These are phyloP conservation scores for Grammomys dolichurus DNA, from an alignment of 2,113 vertebrate genomes.

Conservation along the genomic window DNA sequence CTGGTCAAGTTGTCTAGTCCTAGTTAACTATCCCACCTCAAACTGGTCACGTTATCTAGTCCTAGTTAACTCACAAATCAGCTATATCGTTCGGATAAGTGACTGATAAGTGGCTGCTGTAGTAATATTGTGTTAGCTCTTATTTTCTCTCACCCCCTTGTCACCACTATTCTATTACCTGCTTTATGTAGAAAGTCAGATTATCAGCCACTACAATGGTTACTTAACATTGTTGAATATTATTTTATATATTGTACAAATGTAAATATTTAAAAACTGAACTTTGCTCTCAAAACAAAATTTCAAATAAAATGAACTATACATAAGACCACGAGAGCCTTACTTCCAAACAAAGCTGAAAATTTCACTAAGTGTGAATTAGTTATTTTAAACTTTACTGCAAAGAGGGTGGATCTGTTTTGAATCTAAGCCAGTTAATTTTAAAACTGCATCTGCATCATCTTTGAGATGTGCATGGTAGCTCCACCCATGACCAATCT, in stretches of 20 bases:
- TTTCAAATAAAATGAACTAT: slow-evolving; percentile 27
- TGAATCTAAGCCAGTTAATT: slow-evolving; percentile 58
- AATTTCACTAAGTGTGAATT: slow-evolving; percentile 23
- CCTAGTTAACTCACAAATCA: neutral
- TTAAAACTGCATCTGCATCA: slow-evolving; percentile 53
- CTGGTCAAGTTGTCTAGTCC: neutral
- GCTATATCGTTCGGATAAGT: neutral
- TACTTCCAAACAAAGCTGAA: slow-evolving; percentile 15
- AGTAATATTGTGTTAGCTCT: neutral
- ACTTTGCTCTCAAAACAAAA: slow-evolving; percentile 64
- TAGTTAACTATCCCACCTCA: too few species aligned
- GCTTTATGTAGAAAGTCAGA: neutral
- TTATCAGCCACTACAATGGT: neutral
- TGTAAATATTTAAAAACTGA: slow-evolving; percentile 47
- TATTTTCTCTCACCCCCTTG: neutral
- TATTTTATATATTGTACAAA: neutral
- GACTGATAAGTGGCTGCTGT: neutral
- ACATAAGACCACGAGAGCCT: neutral
- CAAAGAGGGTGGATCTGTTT: slow-evolving; percentile 42
- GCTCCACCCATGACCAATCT: slow-evolving; percentile 45
- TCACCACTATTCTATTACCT: neutral
- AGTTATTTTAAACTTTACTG: slow-evolving; percentile 22
- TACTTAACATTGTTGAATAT: slow-evolving; percentile 45
- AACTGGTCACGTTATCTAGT: neutral
- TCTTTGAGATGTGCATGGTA: slow-evolving; percentile 42